Evolutionary conservation across 2,888 invertebrate genomes (phyloP).

Genomic region (Melikaiella ostensackeni): DNA sequence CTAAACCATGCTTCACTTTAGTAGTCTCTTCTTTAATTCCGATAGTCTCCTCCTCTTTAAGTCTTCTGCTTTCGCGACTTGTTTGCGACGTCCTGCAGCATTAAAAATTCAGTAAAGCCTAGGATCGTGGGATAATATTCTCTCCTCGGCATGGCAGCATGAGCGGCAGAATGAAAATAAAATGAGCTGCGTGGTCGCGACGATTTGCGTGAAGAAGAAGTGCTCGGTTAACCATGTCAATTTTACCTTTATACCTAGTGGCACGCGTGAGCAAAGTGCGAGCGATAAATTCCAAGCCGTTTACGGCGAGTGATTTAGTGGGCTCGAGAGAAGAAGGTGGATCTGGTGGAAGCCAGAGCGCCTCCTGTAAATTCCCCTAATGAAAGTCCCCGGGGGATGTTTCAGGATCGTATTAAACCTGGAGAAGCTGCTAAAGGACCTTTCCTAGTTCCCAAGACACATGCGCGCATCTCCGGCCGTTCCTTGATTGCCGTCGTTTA

Average conservation of each 20-base stretch:
- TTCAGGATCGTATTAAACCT: slow-evolving; percentile 73
- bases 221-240: slow-evolving; percentile 58
- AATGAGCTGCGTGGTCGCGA: slow-evolving; percentile 41
- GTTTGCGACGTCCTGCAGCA: slow-evolving; percentile 10
- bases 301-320: slow-evolving; percentile 69
- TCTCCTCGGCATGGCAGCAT: neutral
- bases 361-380: slow-evolving; percentile 74
- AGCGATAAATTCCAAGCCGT: slow-evolving; percentile 70
- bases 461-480: slow-evolving; percentile 51
- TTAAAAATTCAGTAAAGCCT: slow-evolving; percentile 28
- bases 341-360: slow-evolving; percentile 59
- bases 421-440: slow-evolving; percentile 68
- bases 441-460: slow-evolving; percentile 55
- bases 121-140: slow-evolving; percentile 30
- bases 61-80: slow-evolving; percentile 14
- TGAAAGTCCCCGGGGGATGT: slow-evolving; percentile 74
- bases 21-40: neutral
- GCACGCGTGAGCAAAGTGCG: slow-evolving; percentile 62
- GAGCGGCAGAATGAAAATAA: slow-evolving; percentile 46
- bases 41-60: slow-evolving; percentile 5
- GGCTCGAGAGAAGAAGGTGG: slow-evolving; percentile 54
- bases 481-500: slow-evolving; percentile 54
- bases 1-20: neutral
- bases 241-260: slow-evolving; percentile 58
- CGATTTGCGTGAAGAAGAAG: slow-evolving; percentile 46